Conservation (phyloP, 2,113 vertebrate genomes). For the Triplophysa tibetana region DNA sequence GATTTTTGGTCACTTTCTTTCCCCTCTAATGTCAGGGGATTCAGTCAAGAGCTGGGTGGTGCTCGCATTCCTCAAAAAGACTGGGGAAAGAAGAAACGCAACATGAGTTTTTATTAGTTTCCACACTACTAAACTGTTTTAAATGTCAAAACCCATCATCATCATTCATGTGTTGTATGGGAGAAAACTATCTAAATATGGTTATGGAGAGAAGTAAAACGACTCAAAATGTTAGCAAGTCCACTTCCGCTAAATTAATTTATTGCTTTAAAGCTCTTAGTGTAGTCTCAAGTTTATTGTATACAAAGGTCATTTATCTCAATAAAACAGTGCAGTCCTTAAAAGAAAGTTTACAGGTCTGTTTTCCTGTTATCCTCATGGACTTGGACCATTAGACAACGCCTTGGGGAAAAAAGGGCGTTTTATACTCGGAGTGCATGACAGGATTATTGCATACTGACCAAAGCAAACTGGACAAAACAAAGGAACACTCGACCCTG, state of each 20-base stretch:
- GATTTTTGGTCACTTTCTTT: slow-evolving; percentile 31
- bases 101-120: slow-evolving; percentile 11
- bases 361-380: not conserved
- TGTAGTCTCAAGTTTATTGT: not conserved
- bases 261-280: slow-evolving; percentile 13
- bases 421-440: slow-evolving; percentile 36
- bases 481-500: slow-evolving; percentile 54
- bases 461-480: slow-evolving; percentile 19
- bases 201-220: not conserved
- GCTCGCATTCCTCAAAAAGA: slow-evolving; percentile 30
- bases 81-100: slow-evolving; percentile 9
- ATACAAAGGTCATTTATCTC: slow-evolving; percentile 15
- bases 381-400: not conserved
- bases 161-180: not conserved
- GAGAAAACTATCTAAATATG: slow-evolving; percentile 1
- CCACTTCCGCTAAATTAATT: not conserved
- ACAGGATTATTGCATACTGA: slow-evolving; percentile 59
- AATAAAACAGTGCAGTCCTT: not conserved
- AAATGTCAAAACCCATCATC: not conserved
- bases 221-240: slow-evolving; percentile 4
- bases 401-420: not conserved
- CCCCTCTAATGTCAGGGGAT: not conserved
- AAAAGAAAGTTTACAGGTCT: not conserved
- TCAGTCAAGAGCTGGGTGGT: slow-evolving; percentile 22
- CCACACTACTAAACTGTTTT: not conserved